Conservation (phyloP, 2,113 vertebrate genomes). For the Dipodomys ordii region DNA sequence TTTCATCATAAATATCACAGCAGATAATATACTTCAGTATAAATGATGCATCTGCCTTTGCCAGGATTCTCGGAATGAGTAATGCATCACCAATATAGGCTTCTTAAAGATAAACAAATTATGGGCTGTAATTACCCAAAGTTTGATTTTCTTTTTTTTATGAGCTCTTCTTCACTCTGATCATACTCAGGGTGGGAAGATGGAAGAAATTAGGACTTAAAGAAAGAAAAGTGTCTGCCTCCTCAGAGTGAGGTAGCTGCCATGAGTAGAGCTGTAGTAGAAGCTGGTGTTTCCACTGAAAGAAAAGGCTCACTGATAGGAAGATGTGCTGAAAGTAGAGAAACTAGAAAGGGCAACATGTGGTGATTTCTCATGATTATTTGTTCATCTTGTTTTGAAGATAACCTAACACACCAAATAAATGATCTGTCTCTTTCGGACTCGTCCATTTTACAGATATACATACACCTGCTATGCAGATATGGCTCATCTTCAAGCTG, state of each 20-base stretch:
- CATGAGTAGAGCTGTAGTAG: background rate
- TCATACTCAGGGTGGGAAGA: slow-evolving; percentile 34
- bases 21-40: slow-evolving; percentile 76
- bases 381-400: background rate
- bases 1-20: slow-evolving; percentile 76
- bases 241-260: background rate
- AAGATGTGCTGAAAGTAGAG: background rate
- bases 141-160: slow-evolving; percentile 63
- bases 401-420: background rate
- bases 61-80: slow-evolving; percentile 54
- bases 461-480: background rate
- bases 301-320: background rate
- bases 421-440: background rate
- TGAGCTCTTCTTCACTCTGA: slow-evolving; percentile 58
- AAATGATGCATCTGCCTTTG: slow-evolving; percentile 77
- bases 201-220: background rate
- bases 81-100: slow-evolving; percentile 52
- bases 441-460: background rate
- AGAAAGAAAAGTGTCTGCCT: background rate
- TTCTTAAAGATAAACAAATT: slow-evolving; percentile 76
- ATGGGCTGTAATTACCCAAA: slow-evolving; percentile 66
- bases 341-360: background rate
- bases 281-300: background rate
- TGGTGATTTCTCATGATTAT: background rate
- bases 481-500: background rate